Evolutionary conservation across 2,888 invertebrate genomes (phyloP), one percentile per base, ranked within the genome.

Genomic region (Oscheius sp.): DNA sequence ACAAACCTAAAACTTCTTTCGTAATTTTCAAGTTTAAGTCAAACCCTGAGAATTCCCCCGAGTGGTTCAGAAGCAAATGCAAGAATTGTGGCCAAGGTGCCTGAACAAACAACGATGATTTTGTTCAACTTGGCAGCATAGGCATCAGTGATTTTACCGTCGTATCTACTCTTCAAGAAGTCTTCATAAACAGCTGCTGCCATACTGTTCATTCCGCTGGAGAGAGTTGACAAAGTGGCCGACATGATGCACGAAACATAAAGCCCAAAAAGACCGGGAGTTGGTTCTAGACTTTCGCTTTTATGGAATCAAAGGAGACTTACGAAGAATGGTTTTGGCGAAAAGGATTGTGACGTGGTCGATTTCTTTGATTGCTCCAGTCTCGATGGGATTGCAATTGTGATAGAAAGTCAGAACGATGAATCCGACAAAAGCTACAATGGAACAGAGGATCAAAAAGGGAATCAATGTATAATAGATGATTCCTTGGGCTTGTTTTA

Each of bases 121-220:
- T 76, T 79, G 53, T 79, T 79, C 6, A 77, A 53, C 12, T 69
- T 52, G 8, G 79, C 76, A 5, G 79, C 77, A 39, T 66, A 68
- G 4, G 66, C 63, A 57, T 79, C 79, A 0, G 77, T 79, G 10
- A 79, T 73, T 27, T 74, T 72, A 31, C 76, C 75, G 42, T 78
- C 79, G 2, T 74, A 53, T 6, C 67, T 57, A 6, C 75, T 72
- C 29, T 81, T 80, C 64, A 83, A 52, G 37, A 84, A 84, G 55
- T 84, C 83, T 63, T 84, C 84, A 65, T 82, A 84, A 46, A 82
- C 73, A 12, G 84, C 82, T 3, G 84, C 82, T 3, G 84, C 78
- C 72, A 81, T 78, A 17, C 76, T 76, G 66, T 82, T 83, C 75
- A 84, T 81, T 23, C 84, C 82, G 31, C 81, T 81, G n/a, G 82